phyloP scores from a whole-genome alignment of 2,797 vertebrate species.

The Falco rusticolus region DNA sequence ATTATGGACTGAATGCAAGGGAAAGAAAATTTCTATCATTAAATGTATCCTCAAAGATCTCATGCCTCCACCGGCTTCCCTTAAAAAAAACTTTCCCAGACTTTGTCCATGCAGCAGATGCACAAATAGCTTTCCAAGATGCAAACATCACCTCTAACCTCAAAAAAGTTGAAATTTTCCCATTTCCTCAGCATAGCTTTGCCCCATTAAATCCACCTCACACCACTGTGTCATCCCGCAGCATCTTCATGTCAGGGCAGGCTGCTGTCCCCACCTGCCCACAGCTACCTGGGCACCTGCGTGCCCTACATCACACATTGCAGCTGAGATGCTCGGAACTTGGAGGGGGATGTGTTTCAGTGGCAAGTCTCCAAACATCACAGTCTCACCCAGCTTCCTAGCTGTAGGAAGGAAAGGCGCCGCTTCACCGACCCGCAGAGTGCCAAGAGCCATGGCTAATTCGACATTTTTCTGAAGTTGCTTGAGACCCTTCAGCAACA shows the following conservation, averaged over 20 bases:
- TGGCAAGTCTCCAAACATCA: rapidly evolving
- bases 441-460: neutral
- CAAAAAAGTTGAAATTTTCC: neutral
- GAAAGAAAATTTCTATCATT: conserved; percentile 13
- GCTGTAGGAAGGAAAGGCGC: neutral
- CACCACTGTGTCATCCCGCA: rapidly evolving
- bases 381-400: rapidly evolving
- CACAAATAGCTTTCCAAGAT: neutral
- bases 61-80: conserved; percentile 32
- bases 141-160: neutral
- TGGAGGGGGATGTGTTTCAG: rapidly evolving
- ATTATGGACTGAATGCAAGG: neutral
- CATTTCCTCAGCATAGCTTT: neutral
- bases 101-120: neutral
- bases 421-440: rapidly evolving
- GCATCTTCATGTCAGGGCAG: rapidly evolving
- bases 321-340: neutral
- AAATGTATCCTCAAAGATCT: conserved; percentile 1
- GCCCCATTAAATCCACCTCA: neutral
- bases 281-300: rapidly evolving
- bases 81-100: neutral
- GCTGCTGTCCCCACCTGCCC: neutral
- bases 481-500: neutral
- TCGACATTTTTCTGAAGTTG: neutral
- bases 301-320: rapidly evolving